These are phyloP conservation scores for Urophycis tenuis DNA, from an alignment of 2,797 vertebrate genomes.

Conservation along the genomic window DNA sequence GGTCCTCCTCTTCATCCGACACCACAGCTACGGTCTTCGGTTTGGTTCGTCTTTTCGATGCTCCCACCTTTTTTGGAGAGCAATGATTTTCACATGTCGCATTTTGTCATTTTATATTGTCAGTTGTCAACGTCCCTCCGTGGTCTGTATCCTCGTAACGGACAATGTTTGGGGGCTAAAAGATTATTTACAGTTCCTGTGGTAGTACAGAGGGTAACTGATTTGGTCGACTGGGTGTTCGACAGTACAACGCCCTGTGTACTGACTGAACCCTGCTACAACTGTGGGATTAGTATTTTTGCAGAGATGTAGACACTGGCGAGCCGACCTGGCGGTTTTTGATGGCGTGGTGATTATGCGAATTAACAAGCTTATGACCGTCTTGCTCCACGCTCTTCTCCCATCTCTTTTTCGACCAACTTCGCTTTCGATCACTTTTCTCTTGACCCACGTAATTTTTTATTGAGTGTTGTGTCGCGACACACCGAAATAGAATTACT, in stretches of 20 bases:
- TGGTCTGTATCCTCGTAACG: background rate
- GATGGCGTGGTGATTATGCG: background rate
- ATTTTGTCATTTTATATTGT: background rate
- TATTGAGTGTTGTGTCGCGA: background rate
- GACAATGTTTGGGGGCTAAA: background rate
- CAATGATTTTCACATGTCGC: background rate
- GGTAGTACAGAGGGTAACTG: background rate
- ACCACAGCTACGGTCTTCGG: background rate
- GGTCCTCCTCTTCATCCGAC: background rate
- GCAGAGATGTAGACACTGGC: background rate
- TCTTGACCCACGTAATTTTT: slow-evolving; percentile 1
- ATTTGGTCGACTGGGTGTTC: no score
- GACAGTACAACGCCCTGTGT: background rate
- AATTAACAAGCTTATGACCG: background rate
- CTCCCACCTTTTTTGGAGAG: background rate
- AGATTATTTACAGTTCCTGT: background rate
- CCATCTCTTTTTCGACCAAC: background rate
- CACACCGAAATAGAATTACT: slow-evolving; percentile 2
- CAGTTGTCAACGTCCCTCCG: background rate
- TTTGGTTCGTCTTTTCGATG: background rate
- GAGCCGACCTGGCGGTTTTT: background rate
- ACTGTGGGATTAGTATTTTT: background rate
- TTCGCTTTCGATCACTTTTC: slow-evolving; percentile 1
- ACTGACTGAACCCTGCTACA: background rate
- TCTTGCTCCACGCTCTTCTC: background rate